Percentiles rank a stretch among this genome's conserved stretches.
Conservation (phyloP, 2,797 vertebrate genomes). For the Micrastur ruficollis region DNA sequence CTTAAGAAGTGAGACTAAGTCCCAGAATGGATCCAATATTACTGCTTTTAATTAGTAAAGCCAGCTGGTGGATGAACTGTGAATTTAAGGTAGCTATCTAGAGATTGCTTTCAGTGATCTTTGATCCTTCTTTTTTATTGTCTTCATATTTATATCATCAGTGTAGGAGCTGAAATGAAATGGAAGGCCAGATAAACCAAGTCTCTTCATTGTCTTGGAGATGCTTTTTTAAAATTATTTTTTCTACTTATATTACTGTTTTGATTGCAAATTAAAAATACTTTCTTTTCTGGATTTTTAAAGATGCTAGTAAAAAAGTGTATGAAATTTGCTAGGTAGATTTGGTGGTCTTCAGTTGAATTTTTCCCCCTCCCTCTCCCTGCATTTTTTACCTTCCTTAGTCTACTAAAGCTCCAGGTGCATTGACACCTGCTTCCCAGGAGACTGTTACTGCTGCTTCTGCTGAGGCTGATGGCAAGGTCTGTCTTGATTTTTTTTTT, state of each 20-base stretch:
- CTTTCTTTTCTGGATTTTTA: neutral
- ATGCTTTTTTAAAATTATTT: neutral
- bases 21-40: neutral
- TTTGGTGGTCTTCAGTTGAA: slow-evolving; percentile 62
- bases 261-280: neutral
- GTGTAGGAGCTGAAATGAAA: neutral
- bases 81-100: neutral
- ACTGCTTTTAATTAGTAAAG: neutral
- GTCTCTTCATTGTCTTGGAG: neutral
- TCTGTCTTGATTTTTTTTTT: slow-evolving; percentile 80
- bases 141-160: neutral
- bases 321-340: slow-evolving; percentile 27
- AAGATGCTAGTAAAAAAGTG: neutral
- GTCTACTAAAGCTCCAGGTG: slow-evolving; percentile 90
- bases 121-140: neutral
- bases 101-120: neutral
- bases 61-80: neutral
- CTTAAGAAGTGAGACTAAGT: neutral
- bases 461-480: slow-evolving; percentile 90
- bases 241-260: neutral
- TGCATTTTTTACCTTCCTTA: slow-evolving; percentile 79
- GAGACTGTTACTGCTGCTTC: slow-evolving; percentile 81
- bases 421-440: slow-evolving; percentile 83
- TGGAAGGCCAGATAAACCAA: neutral
- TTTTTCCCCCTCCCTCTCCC: neutral